These are phyloP conservation scores for Perizoma flavofasciatum DNA, from an alignment of 2,888 invertebrate genomes.

Conservation along the genomic window DNA sequence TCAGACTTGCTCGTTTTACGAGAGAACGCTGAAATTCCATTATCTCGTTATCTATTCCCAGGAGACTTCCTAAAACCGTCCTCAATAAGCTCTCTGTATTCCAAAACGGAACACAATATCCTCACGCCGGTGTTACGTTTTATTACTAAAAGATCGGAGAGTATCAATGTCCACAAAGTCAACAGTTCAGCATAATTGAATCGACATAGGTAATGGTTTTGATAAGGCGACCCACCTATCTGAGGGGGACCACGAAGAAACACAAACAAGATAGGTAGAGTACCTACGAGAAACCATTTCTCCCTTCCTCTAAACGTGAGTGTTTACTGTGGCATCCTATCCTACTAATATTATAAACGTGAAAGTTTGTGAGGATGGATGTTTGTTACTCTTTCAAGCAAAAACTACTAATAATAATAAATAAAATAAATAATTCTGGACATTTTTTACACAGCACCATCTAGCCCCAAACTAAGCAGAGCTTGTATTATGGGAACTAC, in stretches of 20 bases:
- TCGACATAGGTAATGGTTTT: slow-evolving; percentile 56
- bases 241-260: slow-evolving; percentile 10
- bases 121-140: slow-evolving; percentile 11
- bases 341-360: too few species aligned
- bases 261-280: background rate
- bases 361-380: too few species aligned
- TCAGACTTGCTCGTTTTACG: too few species aligned
- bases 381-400: too few species aligned
- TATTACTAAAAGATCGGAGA: slow-evolving; percentile 13
- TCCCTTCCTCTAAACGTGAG: slow-evolving; percentile 5
- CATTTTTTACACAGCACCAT: too few species aligned
- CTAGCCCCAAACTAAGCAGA: too few species aligned
- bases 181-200: slow-evolving; percentile 74
- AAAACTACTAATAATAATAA: too few species aligned
- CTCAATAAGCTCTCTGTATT: slow-evolving; percentile 17
- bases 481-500: too few species aligned
- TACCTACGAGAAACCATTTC: background rate
- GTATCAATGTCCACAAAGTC: slow-evolving; percentile 54
- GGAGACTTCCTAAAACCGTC: slow-evolving; percentile 8
- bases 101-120: slow-evolving; percentile 20
- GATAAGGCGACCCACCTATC: slow-evolving; percentile 27
- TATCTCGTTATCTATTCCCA: slow-evolving; percentile 18
- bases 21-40: slow-evolving; percentile 11
- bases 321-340: background rate
- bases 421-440: too few species aligned